phyloP scores from a whole-genome alignment of 1,140 invertebrate species.

The Oreohelix idahoensis region DNA sequence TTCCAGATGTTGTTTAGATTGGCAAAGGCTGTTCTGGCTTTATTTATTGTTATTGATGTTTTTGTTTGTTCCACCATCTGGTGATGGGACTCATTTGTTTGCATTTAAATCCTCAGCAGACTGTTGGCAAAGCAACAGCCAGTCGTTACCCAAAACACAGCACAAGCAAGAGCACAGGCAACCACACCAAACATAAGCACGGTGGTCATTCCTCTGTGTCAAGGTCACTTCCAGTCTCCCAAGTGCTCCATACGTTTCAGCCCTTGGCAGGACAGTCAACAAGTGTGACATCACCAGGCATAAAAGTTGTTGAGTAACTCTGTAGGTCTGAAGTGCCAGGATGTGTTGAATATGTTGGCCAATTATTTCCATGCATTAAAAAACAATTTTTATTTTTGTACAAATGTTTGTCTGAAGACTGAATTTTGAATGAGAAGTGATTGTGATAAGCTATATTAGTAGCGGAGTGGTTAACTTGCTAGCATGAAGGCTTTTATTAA shows the following conservation, averaged over 20 bases:
- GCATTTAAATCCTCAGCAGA: constrained; percentile 12
- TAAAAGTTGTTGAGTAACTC: constrained; percentile 21
- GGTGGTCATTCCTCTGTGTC: neutral
- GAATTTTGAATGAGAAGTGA: too few species aligned
- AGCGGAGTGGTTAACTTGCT: too few species aligned
- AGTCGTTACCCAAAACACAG: constrained; percentile 13
- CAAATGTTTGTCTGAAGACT: too few species aligned
- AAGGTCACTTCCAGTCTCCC: neutral
- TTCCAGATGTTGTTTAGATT: too few species aligned
- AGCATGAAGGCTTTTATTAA: too few species aligned
- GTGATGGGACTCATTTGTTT: too few species aligned
- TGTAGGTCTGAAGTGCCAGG: neutral
- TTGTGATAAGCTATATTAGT: too few species aligned
- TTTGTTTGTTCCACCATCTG: too few species aligned
- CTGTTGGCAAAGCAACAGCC: constrained; percentile 26
- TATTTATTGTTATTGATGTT: too few species aligned
- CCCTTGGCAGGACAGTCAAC: constrained; percentile 16
- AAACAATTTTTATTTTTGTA: too few species aligned
- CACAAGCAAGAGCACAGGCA: neutral
- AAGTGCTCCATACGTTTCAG: neutral
- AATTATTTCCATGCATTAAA: too few species aligned
- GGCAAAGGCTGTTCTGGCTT: too few species aligned
- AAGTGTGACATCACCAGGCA: neutral
- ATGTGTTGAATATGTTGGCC: neutral
- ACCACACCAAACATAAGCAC: neutral